A percentile compares a stretch with the other conserved stretches of the same genome.
These are phyloP conservation scores for Dryobotodes eremita DNA, from an alignment of 2,888 invertebrate genomes.

Conservation along the genomic window DNA sequence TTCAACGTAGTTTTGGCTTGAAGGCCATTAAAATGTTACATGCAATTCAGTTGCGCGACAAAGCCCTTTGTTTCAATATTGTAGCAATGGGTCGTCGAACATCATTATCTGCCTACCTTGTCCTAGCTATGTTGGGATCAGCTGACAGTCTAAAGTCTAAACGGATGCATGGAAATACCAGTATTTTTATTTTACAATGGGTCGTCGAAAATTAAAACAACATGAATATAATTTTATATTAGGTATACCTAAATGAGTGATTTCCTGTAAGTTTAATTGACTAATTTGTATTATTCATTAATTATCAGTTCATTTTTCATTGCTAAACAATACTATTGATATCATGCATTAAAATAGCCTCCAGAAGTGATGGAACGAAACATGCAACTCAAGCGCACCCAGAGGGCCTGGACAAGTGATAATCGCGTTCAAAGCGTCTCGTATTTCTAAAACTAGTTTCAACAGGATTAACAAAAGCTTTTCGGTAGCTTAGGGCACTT, in stretches of 20 bases:
- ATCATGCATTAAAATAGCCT: background rate
- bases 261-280: background rate
- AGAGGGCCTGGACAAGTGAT: background rate
- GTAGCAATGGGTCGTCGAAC: background rate
- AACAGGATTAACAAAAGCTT: no score
- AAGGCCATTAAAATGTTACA: background rate
- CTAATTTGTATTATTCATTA: slow-evolving; percentile 5
- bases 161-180: background rate
- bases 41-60: background rate
- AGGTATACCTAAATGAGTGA: background rate
- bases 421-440: background rate
- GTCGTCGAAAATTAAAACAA: background rate
- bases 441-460: background rate
- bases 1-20: background rate
- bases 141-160: background rate
- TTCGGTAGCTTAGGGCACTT: background rate
- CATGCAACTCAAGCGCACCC: background rate
- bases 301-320: background rate
- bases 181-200: background rate
- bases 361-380: background rate
- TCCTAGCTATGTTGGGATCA: background rate
- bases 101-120: background rate
- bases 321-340: background rate
- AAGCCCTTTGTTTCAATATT: background rate
- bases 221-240: background rate